Percentiles rank a stretch among this genome's conserved stretches.
These are phyloP conservation scores for Amorpha juglandis DNA, from an alignment of 2,888 invertebrate species.

Conservation along the genomic window DNA sequence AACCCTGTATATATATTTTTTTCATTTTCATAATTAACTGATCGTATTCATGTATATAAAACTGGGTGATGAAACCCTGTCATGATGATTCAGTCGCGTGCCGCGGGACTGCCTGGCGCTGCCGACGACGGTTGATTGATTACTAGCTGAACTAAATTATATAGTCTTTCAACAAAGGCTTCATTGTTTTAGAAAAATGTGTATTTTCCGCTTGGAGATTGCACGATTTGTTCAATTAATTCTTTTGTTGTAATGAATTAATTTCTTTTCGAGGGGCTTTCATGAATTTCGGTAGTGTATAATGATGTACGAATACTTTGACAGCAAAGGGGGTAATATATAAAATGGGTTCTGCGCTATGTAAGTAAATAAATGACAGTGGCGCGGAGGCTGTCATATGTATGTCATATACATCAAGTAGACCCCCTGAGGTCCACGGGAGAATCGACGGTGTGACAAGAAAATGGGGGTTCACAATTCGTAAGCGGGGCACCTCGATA, in stretches of 20 bases:
- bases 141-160: slow-evolving; percentile 13
- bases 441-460: too few relatives aligned
- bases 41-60: neutral
- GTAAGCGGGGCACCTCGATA: too few relatives aligned
- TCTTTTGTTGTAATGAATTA: slow-evolving; percentile 2
- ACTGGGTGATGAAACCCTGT: neutral
- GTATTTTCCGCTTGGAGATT: slow-evolving; percentile 18
- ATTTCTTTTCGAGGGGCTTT: slow-evolving; percentile 8
- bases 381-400: too few relatives aligned
- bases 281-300: neutral
- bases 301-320: too few relatives aligned
- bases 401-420: too few relatives aligned
- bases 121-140: slow-evolving; percentile 18
- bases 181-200: slow-evolving; percentile 22
- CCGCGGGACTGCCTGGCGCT: neutral
- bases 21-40: neutral
- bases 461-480: too few relatives aligned
- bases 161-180: slow-evolving; percentile 6
- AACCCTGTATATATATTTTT: too few relatives aligned
- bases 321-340: too few relatives aligned
- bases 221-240: neutral
- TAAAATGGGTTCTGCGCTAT: too few relatives aligned
- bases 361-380: too few relatives aligned
- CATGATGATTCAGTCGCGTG: slow-evolving; percentile 19
- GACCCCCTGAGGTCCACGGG: too few relatives aligned